Percentiles rank a stretch among this genome's conserved stretches.
These are phyloP conservation scores for Sebastes aleutianus DNA, from an alignment of 2,797 vertebrate genomes.

Conservation along the genomic window DNA sequence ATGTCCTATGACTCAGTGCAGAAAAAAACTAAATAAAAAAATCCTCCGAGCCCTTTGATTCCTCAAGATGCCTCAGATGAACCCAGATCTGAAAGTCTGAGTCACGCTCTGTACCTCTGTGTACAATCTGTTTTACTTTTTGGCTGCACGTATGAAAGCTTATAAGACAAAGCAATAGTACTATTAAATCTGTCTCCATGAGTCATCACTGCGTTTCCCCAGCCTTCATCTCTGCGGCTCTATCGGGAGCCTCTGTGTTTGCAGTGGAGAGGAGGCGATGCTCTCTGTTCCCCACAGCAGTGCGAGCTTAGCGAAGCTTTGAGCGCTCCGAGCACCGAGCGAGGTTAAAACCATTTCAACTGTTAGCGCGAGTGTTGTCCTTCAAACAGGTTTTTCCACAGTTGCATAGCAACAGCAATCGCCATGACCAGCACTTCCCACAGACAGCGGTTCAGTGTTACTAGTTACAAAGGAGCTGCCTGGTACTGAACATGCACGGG, in stretches of 20 bases:
- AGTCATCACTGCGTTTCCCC: conserved; percentile 59
- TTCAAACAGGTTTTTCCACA: conserved; percentile 45
- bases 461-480: background rate
- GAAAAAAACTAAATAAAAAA: background rate
- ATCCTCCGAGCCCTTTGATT: background rate
- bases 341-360: conserved; percentile 47
- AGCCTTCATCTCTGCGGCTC: conserved; percentile 34
- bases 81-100: conserved; percentile 27
- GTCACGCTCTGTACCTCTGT: conserved; percentile 11
- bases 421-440: conserved; percentile 23
- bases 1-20: conserved; percentile 29
- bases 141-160: conserved; percentile 3
- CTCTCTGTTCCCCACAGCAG: background rate
- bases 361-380: conserved; percentile 30
- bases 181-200: conserved; percentile 44
- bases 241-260: conserved; percentile 4
- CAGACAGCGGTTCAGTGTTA: conserved; percentile 4
- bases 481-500: background rate
- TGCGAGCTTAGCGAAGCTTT: conserved; percentile 18
- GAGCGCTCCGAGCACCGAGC: background rate
- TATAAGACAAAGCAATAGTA: conserved; percentile 28
- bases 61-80: background rate
- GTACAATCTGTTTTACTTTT: background rate
- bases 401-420: conserved; percentile 67
- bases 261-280: background rate